Evolutionary conservation across 64 coral and sea anemone genomes (phyloP).

Genomic region (Stichodactyla helianthus): DNA sequence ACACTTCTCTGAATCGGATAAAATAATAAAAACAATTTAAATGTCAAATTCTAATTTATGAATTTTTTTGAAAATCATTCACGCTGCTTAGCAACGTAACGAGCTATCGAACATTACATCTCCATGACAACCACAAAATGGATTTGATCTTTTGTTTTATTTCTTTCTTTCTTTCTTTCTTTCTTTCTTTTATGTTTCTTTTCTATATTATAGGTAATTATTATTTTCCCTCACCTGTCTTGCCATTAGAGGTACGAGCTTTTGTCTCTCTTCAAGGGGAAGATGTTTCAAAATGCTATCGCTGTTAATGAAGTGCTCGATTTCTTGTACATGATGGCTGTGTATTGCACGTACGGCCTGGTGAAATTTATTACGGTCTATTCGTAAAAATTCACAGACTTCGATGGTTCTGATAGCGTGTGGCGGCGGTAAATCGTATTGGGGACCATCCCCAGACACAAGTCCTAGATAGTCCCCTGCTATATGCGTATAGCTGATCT

Average conservation of each 20-base stretch:
- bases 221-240: slow-evolving; percentile 48
- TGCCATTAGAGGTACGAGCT: slow-evolving; percentile 69
- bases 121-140: no score
- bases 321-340: slow-evolving; percentile 72
- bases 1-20: background rate
- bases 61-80: background rate
- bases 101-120: background rate
- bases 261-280: slow-evolving; percentile 48
- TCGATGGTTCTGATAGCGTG: slow-evolving; percentile 69
- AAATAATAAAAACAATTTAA: background rate
- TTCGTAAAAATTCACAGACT: slow-evolving; percentile 76
- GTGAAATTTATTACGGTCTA: slow-evolving; percentile 80
- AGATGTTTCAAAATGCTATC: slow-evolving; percentile 42
- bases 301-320: slow-evolving; percentile 64
- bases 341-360: slow-evolving; percentile 51
- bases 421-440: slow-evolving; percentile 81
- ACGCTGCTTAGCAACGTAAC: background rate
- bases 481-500: slow-evolving; percentile 84
- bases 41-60: background rate
- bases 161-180: no score
- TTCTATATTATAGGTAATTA: background rate
- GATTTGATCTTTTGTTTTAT: no score
- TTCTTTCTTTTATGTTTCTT: no score
- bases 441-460: slow-evolving; percentile 76
- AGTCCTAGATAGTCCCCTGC: slow-evolving; percentile 88